Evolutionary conservation across 1,140 invertebrate species (phyloP).

Genomic region (Ostrea denselamellosa): DNA sequence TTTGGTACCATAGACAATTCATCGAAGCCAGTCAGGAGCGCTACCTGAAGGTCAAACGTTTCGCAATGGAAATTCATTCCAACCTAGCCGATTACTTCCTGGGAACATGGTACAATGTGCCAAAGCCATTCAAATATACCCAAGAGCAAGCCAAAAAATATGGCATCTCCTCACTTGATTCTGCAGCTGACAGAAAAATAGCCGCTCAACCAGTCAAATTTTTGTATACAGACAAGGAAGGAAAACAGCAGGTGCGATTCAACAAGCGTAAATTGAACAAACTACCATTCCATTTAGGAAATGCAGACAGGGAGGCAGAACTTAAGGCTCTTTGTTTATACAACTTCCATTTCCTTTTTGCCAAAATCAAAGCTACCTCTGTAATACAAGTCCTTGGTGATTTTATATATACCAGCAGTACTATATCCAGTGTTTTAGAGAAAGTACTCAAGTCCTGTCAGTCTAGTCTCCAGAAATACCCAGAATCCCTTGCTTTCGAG

Average conservation of each 20-base stretch:
- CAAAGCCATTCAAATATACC: slow-evolving; percentile 96
- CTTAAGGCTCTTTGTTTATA: slow-evolving; percentile 64
- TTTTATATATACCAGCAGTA: slow-evolving; percentile 79
- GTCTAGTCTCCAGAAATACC: slow-evolving; percentile 64
- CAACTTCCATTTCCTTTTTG: slow-evolving; percentile 68
- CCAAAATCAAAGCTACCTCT: slow-evolving; percentile 68
- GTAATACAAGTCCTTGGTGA: slow-evolving; percentile 67
- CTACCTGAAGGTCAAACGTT: slow-evolving; percentile 96
- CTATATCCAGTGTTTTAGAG: slow-evolving; percentile 64
- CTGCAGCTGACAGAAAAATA: slow-evolving; percentile 94
- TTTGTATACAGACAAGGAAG: slow-evolving; percentile 51
- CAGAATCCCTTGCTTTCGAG: slow-evolving; percentile 70
- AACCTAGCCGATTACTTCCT: slow-evolving; percentile 97
- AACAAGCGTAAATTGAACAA: slow-evolving; percentile 72
- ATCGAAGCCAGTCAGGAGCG: slow-evolving; percentile 84
- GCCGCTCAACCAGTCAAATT: slow-evolving; percentile 95
- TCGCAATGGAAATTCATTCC: slow-evolving; percentile 96
- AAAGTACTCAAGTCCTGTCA: slow-evolving; percentile 70
- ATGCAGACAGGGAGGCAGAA: slow-evolving; percentile 74
- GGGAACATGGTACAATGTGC: slow-evolving; percentile 94
- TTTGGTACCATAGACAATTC: slow-evolving; percentile 75
- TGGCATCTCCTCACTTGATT: slow-evolving; percentile 86
- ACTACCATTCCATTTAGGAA: slow-evolving; percentile 67
- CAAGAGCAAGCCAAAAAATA: slow-evolving; percentile 86
- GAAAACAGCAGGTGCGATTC: slow-evolving; percentile 50